Conservation (phyloP, 2,888 invertebrate species). For the Pharmacophagus antenor region DNA sequence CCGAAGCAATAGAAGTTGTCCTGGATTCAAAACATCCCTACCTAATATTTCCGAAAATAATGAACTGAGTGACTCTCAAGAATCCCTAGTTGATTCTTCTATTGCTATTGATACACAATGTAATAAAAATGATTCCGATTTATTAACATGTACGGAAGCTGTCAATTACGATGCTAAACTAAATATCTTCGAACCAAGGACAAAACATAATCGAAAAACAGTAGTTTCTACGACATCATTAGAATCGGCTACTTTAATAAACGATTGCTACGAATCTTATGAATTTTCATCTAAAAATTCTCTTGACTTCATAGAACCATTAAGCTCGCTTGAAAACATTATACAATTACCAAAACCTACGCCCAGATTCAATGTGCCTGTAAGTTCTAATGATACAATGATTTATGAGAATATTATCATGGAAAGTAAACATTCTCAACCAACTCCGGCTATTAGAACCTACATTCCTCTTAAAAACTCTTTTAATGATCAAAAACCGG, state of each 20-base stretch:
- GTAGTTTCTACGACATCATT: constrained; percentile 48
- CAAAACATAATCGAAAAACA: constrained; percentile 45
- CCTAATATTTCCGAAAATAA: constrained; percentile 75
- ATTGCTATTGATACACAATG: constrained; percentile 47
- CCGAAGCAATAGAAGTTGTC: constrained; percentile 74
- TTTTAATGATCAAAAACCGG: constrained; percentile 44
- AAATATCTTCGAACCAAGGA: constrained; percentile 64
- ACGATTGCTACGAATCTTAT: constrained; percentile 72
- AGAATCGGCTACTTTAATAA: constrained; percentile 59
- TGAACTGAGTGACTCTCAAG: constrained; percentile 62
- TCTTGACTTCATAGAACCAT: constrained; percentile 29
- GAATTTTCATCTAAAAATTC: constrained; percentile 45
- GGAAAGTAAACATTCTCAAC: constrained; percentile 44
- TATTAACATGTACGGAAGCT: constrained; percentile 47
- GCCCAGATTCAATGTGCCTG: constrained; percentile 50
- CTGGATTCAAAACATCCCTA: constrained; percentile 72
- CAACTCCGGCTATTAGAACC: constrained; percentile 65
- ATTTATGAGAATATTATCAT: constrained; percentile 65
- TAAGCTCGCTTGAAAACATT: constrained; percentile 34
- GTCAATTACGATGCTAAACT: constrained; percentile 52
- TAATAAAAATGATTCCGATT: constrained; percentile 41
- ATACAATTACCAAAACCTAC: constrained; percentile 50
- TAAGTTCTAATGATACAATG: constrained; percentile 41
- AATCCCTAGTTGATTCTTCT: constrained; percentile 54
- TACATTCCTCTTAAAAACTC: constrained; percentile 55